Evolutionary conservation across 2,888 invertebrate genomes (phyloP), one percentile per base, ranked within the genome.

Genomic region (Schizaphis graminum): DNA sequence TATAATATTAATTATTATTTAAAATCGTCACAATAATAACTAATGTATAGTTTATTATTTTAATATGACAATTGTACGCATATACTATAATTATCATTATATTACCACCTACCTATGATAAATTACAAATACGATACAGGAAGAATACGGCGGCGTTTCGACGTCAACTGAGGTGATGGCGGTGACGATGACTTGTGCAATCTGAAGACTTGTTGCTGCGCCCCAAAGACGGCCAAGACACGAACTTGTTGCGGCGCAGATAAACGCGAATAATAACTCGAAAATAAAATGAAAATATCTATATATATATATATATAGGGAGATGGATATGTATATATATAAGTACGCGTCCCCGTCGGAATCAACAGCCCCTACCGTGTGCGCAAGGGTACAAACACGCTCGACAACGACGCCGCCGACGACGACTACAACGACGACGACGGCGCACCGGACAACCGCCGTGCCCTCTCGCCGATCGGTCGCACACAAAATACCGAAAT

Each of bases 241-340:
- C 93, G 57, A 93, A 93, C 93, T 93, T 93, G 93, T 93, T 93
- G 93, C 93, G 89, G 90, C 89, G 61, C 93, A 41, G 89, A 88
- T 92, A 61, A 86, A 92, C 49, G 85, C 49, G 93, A 92, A 86
- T 92, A 92, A 88, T 77, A 77, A 77, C 77, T 77, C 21, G 77
- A 77, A 77, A 77, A 77, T 77, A 77, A 77, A 77, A 77, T 21
- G 77, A 77, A 77, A 77, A 35, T 21, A 7, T 35, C n/a, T 77
- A 77, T 77, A 77, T 77, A 61, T 61, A 61, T 61, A 28, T 61
- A 28, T 57, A n/a, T 67, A 28, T 2, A 13, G 44, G 44, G 44
- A 47, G 44, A 49, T 44, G 3, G 41, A 44, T 44, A 3, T 44
- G 41, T 44, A 44, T 53, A 53, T 67, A 35, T 77, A 35, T 77